Conservation (phyloP, 2,797 vertebrate genomes). For the Myiothlypis chrysogaster region DNA sequence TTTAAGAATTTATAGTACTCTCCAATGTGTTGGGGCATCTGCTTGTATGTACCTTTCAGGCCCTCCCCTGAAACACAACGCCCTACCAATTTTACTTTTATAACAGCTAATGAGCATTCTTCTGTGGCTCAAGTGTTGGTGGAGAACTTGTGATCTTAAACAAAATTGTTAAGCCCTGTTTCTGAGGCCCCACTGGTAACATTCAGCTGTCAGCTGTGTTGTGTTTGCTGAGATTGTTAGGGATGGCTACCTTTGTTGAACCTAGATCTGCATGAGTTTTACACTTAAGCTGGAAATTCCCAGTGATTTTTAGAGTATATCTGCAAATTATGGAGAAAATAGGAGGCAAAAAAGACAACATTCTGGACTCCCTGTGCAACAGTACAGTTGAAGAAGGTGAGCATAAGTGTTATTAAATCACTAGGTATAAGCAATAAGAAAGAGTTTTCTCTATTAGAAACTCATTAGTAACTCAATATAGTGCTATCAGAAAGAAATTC, state of each 20-base stretch:
- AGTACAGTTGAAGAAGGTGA: neutral
- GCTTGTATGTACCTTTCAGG: neutral
- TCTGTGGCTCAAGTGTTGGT: conserved; percentile 37
- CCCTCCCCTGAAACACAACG: neutral
- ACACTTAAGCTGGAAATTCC: conserved; percentile 2
- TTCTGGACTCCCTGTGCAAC: neutral
- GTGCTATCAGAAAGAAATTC: neutral
- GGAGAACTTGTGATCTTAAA: conserved; percentile 44
- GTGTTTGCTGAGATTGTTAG: conserved; percentile 20
- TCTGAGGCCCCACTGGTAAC: conserved; percentile 19
- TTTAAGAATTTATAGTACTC: neutral
- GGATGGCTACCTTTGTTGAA: neutral
- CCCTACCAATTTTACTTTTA: conserved; percentile 40
- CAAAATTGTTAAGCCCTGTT: conserved; percentile 37
- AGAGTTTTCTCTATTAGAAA: neutral
- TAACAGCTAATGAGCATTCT: conserved; percentile 44
- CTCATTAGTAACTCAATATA: neutral
- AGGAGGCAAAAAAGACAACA: neutral
- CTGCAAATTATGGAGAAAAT: neutral
- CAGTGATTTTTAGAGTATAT: neutral
- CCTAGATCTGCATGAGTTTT: neutral
- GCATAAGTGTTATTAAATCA: neutral
- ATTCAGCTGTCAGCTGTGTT: conserved; percentile 34
- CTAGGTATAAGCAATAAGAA: neutral
- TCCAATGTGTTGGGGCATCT: neutral